These are phyloP conservation scores for Pollimyrus isidori DNA, from an alignment of 2,113 vertebrate species.

Conservation along the genomic window DNA sequence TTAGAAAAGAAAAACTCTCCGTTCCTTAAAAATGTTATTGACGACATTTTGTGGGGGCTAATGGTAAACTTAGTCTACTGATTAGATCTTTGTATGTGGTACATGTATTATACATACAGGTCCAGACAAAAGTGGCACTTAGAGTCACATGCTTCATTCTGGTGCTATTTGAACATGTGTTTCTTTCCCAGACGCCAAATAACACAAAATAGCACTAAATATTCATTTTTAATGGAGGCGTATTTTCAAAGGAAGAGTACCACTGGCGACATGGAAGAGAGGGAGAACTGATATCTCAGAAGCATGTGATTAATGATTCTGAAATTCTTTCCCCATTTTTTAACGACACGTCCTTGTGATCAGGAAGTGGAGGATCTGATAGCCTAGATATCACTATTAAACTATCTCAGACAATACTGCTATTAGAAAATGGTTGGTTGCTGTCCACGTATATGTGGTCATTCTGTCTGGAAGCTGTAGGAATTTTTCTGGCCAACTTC, in stretches of 20 bases:
- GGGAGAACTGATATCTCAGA: neutral
- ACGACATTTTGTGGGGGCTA: constrained; percentile 16
- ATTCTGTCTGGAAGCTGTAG: neutral
- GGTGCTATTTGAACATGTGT: neutral
- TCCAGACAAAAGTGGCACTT: neutral
- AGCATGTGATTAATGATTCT: neutral
- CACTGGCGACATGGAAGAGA: neutral
- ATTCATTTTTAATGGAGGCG: neutral
- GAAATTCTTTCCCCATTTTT: neutral
- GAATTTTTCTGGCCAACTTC: neutral
- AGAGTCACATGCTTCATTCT: neutral
- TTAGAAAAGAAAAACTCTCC: neutral
- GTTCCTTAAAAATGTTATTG: neutral
- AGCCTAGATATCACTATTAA: neutral
- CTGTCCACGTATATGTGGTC: neutral
- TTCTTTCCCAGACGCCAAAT: neutral
- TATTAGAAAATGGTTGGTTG: neutral
- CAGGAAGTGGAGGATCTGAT: neutral
- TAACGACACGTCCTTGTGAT: neutral
- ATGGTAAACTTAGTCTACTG: neutral
- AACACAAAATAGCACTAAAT: neutral
- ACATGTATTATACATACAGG: neutral
- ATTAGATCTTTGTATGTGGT: neutral
- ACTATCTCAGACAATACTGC: neutral
- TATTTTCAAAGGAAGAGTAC: neutral